Percentiles rank a stretch among this genome's conserved stretches.
phyloP scores from a whole-genome alignment of 2,888 invertebrate species.

The Mayetiola destructor region DNA sequence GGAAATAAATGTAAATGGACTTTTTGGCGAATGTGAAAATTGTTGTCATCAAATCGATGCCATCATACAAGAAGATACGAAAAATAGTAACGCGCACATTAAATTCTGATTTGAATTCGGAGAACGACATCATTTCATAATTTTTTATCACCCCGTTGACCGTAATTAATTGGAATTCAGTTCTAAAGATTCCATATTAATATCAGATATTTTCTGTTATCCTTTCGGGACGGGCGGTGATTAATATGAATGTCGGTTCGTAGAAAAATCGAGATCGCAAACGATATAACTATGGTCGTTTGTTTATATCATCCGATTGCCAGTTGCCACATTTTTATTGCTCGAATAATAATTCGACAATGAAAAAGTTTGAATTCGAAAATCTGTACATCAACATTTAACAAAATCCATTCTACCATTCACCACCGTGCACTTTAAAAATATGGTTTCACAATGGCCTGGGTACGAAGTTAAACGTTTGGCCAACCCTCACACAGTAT shows the following conservation, averaged over 20 bases:
- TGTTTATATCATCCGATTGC: neutral
- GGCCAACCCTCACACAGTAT: no score
- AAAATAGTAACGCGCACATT: no score
- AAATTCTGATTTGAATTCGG: neutral
- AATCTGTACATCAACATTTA: neutral
- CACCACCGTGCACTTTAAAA: no score
- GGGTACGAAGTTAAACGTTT: no score
- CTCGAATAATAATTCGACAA: neutral
- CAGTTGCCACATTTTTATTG: slow-evolving; percentile 4
- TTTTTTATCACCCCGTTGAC: no score
- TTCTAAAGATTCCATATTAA: neutral
- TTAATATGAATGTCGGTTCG: no score
- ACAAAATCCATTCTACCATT: neutral
- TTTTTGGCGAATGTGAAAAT: neutral
- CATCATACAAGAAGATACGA: no score
- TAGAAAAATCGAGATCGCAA: neutral
- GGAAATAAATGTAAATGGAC: slow-evolving; percentile 1
- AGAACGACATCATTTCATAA: neutral
- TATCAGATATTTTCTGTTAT: no score
- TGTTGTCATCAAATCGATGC: neutral
- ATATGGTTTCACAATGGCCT: no score
- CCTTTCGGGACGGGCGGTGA: no score
- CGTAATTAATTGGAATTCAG: neutral
- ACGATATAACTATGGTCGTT: neutral
- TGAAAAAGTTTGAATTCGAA: neutral